phyloP scores from a whole-genome alignment of 1,140 invertebrate genomes.

The Drosophila insularis region DNA sequence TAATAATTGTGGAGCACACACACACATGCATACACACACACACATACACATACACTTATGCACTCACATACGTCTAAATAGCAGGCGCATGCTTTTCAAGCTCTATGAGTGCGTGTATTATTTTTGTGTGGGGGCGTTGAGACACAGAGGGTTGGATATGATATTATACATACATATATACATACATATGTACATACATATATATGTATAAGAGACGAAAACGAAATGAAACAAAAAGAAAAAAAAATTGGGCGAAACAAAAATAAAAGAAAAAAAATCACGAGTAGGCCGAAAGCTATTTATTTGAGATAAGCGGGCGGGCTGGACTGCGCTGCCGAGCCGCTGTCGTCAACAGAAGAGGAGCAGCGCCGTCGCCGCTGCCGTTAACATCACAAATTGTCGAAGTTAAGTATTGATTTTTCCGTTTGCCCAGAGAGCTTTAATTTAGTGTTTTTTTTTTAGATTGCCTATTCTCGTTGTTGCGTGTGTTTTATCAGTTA shows the following conservation, averaged over 20 bases:
- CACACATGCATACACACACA: conserved; percentile 25
- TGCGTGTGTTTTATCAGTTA: conserved; percentile 58
- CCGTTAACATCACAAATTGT: conserved; percentile 25
- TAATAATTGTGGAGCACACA: conserved; percentile 72
- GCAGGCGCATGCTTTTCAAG: conserved; percentile 49
- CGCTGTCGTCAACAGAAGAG: conserved; percentile 2
- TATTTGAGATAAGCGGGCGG: conserved; percentile 70
- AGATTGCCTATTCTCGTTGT: background rate
- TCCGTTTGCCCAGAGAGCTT: conserved; percentile 66
- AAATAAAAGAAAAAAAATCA: conserved; percentile 62
- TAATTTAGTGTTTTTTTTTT: conserved; percentile 60
- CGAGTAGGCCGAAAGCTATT: conserved; percentile 81
- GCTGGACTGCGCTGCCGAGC: conserved; percentile 14
- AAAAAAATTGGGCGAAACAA: conserved; percentile 40
- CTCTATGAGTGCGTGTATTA: background rate
- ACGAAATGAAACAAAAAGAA: conserved; percentile 41
- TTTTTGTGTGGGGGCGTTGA: conserved; percentile 38
- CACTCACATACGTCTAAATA: conserved; percentile 36
- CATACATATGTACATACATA: conserved; percentile 27
- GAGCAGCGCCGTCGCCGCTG: conserved; percentile 16
- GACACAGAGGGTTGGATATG: conserved; percentile 2
- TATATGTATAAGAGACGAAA: conserved; percentile 59
- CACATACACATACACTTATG: no score
- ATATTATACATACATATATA: conserved; percentile 44
- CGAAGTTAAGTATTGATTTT: conserved; percentile 76